phyloP scores from a whole-genome alignment of 2,113 vertebrate genomes.

The Pungitius pungitius region DNA sequence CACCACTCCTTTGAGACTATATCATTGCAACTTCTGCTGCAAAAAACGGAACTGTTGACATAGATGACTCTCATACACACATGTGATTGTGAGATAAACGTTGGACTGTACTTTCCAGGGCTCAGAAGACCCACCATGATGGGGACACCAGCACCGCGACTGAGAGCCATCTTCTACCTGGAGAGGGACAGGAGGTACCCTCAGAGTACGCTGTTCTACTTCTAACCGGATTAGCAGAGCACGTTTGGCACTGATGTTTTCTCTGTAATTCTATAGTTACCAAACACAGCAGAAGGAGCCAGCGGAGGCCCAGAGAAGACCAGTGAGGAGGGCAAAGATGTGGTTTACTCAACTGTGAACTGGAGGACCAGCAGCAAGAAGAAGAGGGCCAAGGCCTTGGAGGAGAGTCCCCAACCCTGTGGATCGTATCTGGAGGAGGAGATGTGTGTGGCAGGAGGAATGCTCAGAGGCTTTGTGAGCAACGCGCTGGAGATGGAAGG shows the following conservation, averaged over 20 bases:
- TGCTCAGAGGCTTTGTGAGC: accelerated
- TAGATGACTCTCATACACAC: neutral
- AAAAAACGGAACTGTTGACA: neutral
- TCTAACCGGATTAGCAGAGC: neutral
- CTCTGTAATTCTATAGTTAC: slow-evolving; percentile 13
- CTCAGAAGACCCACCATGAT: neutral
- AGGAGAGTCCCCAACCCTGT: neutral
- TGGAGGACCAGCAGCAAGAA: neutral
- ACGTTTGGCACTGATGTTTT: neutral
- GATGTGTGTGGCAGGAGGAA: neutral
- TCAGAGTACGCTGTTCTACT: neutral
- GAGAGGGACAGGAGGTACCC: slow-evolving; percentile 25
- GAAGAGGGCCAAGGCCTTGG: neutral
- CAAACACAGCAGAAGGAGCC: neutral
- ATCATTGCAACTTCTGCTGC: neutral
- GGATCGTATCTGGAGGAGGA: slow-evolving; percentile 29
- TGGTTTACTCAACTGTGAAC: slow-evolving; percentile 23
- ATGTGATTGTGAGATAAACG: neutral
- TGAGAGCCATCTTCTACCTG: no score
- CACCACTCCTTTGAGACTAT: neutral
- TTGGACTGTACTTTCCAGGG: slow-evolving; percentile 24
- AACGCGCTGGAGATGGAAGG: slow-evolving; percentile 4
- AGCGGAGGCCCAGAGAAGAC: neutral
- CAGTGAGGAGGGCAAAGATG: neutral
- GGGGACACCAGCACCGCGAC: no score